These are phyloP conservation scores for Agriopis aurantiaria DNA, from an alignment of 2,888 invertebrate genomes.

Conservation along the genomic window DNA sequence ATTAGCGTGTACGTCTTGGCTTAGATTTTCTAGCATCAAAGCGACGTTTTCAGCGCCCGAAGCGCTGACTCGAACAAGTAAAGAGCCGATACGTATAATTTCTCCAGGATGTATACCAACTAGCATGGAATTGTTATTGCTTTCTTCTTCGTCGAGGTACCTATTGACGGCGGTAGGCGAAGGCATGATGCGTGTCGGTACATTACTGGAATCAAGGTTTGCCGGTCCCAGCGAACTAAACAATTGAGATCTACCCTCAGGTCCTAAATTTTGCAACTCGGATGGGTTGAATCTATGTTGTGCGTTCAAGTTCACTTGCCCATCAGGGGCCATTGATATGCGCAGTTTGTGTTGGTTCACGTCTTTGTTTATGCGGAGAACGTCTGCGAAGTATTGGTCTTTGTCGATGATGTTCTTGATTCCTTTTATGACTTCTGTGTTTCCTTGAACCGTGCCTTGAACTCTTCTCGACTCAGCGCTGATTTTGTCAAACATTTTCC, in stretches of 20 bases:
- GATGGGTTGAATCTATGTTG: conserved; percentile 76
- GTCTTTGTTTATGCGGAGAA: conserved; percentile 83
- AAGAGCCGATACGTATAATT: conserved; percentile 70
- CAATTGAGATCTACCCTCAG: conserved; percentile 66
- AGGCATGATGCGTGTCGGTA: conserved; percentile 63
- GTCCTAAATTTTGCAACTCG: conserved; percentile 67
- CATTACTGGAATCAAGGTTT: conserved; percentile 59
- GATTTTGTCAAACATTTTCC: conserved; percentile 87
- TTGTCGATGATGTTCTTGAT: conserved; percentile 83
- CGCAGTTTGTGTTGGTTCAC: conserved; percentile 81
- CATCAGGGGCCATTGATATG: conserved; percentile 80
- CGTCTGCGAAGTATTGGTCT: conserved; percentile 85
- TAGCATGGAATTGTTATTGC: conserved; percentile 49
- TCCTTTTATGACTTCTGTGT: conserved; percentile 84
- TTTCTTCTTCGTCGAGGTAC: conserved; percentile 60
- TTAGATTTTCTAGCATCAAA: conserved; percentile 67
- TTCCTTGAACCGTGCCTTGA: conserved; percentile 79
- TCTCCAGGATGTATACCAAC: conserved; percentile 77
- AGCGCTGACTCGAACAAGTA: conserved; percentile 70
- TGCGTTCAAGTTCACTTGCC: conserved; percentile 76
- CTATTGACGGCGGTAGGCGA: conserved; percentile 55
- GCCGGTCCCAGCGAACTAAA: conserved; percentile 72
- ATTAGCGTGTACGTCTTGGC: conserved; percentile 72
- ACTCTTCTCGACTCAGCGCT: conserved; percentile 83
- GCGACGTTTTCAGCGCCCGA: conserved; percentile 74